Evolutionary conservation across 2,888 invertebrate species (phyloP).

Genomic region (Gymnoscelis rufifasciata): DNA sequence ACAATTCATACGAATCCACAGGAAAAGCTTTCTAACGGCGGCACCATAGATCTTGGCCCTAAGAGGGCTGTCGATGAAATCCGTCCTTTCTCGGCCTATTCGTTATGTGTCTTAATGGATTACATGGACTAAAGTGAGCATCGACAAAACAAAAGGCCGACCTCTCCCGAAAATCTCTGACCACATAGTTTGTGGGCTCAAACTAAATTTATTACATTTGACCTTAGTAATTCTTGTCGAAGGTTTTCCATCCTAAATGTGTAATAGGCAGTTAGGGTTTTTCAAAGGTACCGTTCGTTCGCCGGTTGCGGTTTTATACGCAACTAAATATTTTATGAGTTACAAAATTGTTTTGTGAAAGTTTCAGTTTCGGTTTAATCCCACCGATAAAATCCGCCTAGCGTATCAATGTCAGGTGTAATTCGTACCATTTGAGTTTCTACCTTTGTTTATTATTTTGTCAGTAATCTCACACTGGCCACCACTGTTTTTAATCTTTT

Average conservation of each 20-base stretch:
- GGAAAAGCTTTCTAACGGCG: no score
- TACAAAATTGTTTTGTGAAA: constrained; percentile 64
- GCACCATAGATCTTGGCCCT: constrained; percentile 20
- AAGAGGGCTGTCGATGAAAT: constrained; percentile 71
- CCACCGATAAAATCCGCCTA: constrained; percentile 44
- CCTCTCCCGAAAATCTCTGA: constrained; percentile 67
- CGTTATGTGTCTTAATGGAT: constrained; percentile 75
- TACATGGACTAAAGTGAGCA: constrained; percentile 72
- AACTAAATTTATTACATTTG: constrained; percentile 78
- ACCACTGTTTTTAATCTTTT: no score
- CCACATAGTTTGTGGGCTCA: constrained; percentile 72
- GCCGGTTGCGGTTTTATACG: constrained; percentile 65
- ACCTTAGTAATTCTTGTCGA: constrained; percentile 74
- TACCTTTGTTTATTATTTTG: constrained; percentile 2
- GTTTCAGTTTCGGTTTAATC: constrained; percentile 51
- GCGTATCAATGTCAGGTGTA: constrained; percentile 30
- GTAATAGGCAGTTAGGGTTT: constrained; percentile 66
- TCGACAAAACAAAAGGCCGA: constrained; percentile 72
- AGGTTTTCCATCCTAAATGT: constrained; percentile 69
- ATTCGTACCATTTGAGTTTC: constrained; percentile 22
- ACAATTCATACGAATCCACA: no score
- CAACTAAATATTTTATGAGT: constrained; percentile 73
- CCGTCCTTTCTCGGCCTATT: constrained; percentile 63
- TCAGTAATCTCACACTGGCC: no score
- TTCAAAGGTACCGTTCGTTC: constrained; percentile 60